Conservation (phyloP, 64 coral and sea anemone species). For the Cladopsammia gracilis region DNA sequence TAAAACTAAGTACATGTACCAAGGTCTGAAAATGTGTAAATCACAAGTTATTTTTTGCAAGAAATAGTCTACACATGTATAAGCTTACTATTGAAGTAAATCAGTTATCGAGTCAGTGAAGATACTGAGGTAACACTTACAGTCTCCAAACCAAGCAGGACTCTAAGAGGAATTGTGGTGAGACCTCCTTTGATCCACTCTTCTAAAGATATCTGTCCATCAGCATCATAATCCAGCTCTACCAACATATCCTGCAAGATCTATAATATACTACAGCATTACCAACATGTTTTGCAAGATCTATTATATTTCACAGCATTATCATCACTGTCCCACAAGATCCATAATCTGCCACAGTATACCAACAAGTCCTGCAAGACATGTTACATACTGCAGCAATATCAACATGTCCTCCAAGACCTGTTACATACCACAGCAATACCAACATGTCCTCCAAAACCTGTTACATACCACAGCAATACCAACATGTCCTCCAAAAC, state of each 20-base stretch:
- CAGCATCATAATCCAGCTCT: slow-evolving; percentile 95
- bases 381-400: slow-evolving; percentile 56
- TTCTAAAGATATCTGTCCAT: slow-evolving; percentile 95
- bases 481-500: too few species aligned
- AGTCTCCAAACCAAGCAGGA: slow-evolving; percentile 95
- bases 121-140: slow-evolving; percentile 53
- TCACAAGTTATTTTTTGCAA: too few species aligned
- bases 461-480: not conserved
- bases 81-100: too few species aligned
- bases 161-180: slow-evolving; percentile 95
- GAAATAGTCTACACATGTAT: too few species aligned
- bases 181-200: slow-evolving; percentile 99
- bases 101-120: not conserved
- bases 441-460: slow-evolving; percentile 1
- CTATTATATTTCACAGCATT: slow-evolving; percentile 70
- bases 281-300: slow-evolving; percentile 49
- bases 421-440: too few species aligned
- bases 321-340: not conserved
- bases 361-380: not conserved
- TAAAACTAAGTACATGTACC: too few species aligned
- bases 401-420: slow-evolving; percentile 73
- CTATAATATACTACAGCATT: slow-evolving; percentile 20
- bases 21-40: too few species aligned
- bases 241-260: slow-evolving; percentile 99
- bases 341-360: not conserved